Percentiles rank a stretch among this genome's conserved stretches.
phyloP scores from a whole-genome alignment of 2,888 invertebrate genomes.

The Bibio marci region DNA sequence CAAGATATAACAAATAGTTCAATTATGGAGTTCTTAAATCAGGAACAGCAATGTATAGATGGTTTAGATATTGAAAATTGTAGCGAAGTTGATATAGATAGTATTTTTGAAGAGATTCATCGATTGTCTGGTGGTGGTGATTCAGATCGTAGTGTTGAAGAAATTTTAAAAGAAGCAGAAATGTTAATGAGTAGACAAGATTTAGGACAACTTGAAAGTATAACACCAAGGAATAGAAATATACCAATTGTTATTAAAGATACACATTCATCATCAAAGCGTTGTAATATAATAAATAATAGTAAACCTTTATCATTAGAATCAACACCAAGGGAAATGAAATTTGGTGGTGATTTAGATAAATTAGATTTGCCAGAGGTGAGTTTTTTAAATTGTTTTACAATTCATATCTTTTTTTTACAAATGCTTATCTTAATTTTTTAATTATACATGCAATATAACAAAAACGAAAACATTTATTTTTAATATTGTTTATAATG shows the following conservation, averaged over 20 bases:
- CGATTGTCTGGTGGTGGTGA: slow-evolving; percentile 33
- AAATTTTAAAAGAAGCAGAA: slow-evolving; percentile 40
- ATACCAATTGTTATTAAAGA: neutral
- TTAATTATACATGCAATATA: too few species aligned
- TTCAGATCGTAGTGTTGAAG: slow-evolving; percentile 36
- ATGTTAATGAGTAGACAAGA: slow-evolving; percentile 26
- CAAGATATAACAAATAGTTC: slow-evolving; percentile 23
- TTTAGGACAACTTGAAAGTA: neutral
- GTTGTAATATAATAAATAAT: neutral
- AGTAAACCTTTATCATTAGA: slow-evolving; percentile 21
- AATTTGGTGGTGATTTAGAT: slow-evolving; percentile 9
- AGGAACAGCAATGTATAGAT: slow-evolving; percentile 23
- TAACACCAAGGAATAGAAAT: neutral
- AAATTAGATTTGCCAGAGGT: neutral
- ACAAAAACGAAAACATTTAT: too few species aligned
- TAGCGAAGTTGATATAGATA: slow-evolving; percentile 39
- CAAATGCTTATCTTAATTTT: too few species aligned
- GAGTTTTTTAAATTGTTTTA: neutral
- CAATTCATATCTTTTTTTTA: too few species aligned
- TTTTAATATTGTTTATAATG: too few species aligned
- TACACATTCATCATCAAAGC: neutral
- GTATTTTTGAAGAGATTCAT: slow-evolving; percentile 51
- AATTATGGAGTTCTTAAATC: slow-evolving; percentile 26
- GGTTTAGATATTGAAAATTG: slow-evolving; percentile 10
- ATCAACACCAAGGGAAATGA: slow-evolving; percentile 23